Evolutionary conservation across 2,888 invertebrate genomes (phyloP).

Genomic region (Exocentrus adspersus): DNA sequence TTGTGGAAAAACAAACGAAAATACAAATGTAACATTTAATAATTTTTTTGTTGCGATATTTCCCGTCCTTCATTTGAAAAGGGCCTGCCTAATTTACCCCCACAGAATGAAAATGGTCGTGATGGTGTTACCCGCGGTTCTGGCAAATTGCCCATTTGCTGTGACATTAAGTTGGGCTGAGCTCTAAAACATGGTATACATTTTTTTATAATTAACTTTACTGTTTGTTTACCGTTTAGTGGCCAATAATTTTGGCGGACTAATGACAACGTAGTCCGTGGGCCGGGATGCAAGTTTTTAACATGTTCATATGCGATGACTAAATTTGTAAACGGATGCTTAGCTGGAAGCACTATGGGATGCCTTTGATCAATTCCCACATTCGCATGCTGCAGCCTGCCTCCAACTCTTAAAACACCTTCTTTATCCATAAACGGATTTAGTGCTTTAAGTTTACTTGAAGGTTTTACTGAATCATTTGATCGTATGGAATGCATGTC

Average conservation of each 20-base stretch:
- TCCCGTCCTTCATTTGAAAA: slow-evolving; percentile 28
- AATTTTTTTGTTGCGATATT: slow-evolving; percentile 12
- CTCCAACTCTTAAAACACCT: neutral
- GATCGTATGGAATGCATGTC: neutral
- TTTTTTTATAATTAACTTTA: neutral
- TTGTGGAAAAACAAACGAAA: slow-evolving; percentile 33
- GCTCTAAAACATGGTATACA: slow-evolving; percentile 9
- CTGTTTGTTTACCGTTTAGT: neutral
- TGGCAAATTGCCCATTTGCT: slow-evolving; percentile 50
- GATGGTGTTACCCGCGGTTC: slow-evolving; percentile 24
- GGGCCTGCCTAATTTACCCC: slow-evolving; percentile 35
- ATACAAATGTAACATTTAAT: slow-evolving; percentile 33
- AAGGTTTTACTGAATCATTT: neutral
- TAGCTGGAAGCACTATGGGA: slow-evolving; percentile 24
- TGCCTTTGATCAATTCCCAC: slow-evolving; percentile 12
- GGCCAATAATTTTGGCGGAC: slow-evolving; percentile 32
- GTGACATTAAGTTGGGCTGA: neutral
- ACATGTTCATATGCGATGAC: slow-evolving; percentile 22
- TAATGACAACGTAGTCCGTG: slow-evolving; percentile 11
- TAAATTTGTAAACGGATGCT: slow-evolving; percentile 20
- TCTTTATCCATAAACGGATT: slow-evolving; percentile 1
- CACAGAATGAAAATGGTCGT: slow-evolving; percentile 31
- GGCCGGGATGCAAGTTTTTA: slow-evolving; percentile 18
- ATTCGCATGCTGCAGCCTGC: neutral
- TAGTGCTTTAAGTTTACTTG: neutral